Conservation (phyloP, 2,797 vertebrate genomes). For the Anabacerthia variegaticeps region DNA sequence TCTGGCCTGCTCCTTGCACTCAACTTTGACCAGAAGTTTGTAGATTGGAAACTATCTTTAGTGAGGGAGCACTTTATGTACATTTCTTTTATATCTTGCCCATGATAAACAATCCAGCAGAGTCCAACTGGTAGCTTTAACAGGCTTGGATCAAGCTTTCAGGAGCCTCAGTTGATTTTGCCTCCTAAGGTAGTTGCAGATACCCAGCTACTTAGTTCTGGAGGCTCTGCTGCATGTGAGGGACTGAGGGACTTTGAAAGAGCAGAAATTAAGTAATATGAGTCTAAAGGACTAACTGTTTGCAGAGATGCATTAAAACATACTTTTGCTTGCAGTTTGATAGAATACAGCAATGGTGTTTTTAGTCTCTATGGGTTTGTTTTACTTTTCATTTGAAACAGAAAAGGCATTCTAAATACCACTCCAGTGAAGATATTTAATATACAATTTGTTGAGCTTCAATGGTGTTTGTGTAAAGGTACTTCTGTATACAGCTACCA, state of each 20-base stretch:
- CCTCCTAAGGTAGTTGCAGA: not conserved
- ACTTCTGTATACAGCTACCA: not conserved
- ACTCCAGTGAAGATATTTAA: not conserved
- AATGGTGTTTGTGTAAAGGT: not conserved
- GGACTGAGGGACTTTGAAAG: not conserved
- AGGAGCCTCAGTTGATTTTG: not conserved
- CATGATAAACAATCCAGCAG: not conserved
- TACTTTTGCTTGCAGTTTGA: not conserved
- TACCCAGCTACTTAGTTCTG: not conserved
- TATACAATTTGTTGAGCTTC: not conserved
- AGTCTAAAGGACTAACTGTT: not conserved
- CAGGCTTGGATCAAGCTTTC: not conserved
- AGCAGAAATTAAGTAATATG: not conserved
- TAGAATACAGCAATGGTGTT: not conserved
- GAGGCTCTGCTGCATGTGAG: not conserved
- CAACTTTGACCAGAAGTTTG: not conserved
- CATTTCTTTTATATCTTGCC: not conserved
- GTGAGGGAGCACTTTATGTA: not conserved
- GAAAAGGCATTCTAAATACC: not conserved
- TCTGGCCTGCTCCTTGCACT: not conserved
- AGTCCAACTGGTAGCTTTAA: not conserved
- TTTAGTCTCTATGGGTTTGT: not conserved
- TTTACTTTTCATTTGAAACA: not conserved
- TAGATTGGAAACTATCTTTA: not conserved
- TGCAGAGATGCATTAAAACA: not conserved